A percentile compares a stretch with the other conserved stretches of the same genome.
phyloP scores from a whole-genome alignment of 2,888 invertebrate genomes.

The Yponomeuta evonymella region DNA sequence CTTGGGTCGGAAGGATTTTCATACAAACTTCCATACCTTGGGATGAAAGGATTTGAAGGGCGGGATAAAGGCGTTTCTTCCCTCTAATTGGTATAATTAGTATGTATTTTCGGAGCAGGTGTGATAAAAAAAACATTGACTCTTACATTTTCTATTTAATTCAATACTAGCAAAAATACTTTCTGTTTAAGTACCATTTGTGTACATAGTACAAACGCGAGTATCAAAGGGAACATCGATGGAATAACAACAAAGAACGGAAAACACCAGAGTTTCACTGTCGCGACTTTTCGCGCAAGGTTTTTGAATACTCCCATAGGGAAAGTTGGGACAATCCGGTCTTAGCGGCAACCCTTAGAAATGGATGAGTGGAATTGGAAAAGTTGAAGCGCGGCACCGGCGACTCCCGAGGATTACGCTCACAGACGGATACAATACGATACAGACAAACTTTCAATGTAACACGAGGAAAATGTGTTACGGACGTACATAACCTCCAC shows the following conservation, averaged over 20 bases:
- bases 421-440: constrained; percentile 9
- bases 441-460: constrained; percentile 13
- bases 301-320: constrained; percentile 47
- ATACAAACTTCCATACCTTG: too few species aligned
- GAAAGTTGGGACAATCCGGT: constrained; percentile 47
- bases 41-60: too few species aligned
- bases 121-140: too few species aligned
- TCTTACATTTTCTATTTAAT: too few species aligned
- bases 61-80: too few species aligned
- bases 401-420: constrained; percentile 43
- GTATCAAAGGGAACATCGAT: not conserved
- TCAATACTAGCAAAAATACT: too few species aligned
- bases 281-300: constrained; percentile 25
- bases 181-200: too few species aligned
- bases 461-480: constrained; percentile 2
- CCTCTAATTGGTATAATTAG: too few species aligned
- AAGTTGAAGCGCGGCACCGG: constrained; percentile 44
- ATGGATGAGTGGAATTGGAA: constrained; percentile 59
- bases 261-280: not conserved
- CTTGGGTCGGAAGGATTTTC: too few species aligned
- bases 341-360: constrained; percentile 54
- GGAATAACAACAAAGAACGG: not conserved
- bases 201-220: too few species aligned
- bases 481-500: not conserved
- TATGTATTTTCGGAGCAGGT: too few species aligned